Conservation (phyloP, 2,888 invertebrate genomes). For the Neoascia interrupta region DNA sequence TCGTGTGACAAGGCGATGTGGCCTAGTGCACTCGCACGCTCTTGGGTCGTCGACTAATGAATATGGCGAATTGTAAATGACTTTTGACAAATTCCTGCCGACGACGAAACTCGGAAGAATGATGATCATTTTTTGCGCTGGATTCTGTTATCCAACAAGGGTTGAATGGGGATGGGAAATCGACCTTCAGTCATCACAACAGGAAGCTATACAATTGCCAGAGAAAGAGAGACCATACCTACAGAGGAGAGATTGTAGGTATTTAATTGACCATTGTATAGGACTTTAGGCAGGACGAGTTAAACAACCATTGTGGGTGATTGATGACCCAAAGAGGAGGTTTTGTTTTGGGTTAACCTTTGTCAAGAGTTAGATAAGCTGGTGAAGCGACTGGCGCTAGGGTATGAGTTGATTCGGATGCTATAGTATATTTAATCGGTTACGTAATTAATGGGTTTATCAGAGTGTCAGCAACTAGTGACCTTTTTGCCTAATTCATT, state of each 20-base stretch:
- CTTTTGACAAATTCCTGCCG: slow-evolving; percentile 59
- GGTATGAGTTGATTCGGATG: slow-evolving; percentile 3
- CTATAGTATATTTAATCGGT: slow-evolving; percentile 9
- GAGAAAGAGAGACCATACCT: neutral
- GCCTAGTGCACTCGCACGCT: slow-evolving; percentile 41
- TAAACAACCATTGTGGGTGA: slow-evolving; percentile 43
- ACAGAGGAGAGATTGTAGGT: neutral
- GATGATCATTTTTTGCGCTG: slow-evolving; percentile 36
- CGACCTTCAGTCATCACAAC: too few species aligned
- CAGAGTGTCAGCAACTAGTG: slow-evolving; percentile 1
- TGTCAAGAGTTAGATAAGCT: slow-evolving; percentile 11
- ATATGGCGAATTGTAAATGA: slow-evolving; percentile 54
- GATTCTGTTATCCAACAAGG: slow-evolving; percentile 10
- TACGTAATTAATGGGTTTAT: slow-evolving; percentile 22
- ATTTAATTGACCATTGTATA: slow-evolving; percentile 34
- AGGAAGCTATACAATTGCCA: too few species aligned
- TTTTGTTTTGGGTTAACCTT: slow-evolving; percentile 42
- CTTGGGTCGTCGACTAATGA: slow-evolving; percentile 49
- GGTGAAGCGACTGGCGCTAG: neutral
- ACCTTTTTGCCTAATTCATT: neutral
- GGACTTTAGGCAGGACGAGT: slow-evolving; percentile 25
- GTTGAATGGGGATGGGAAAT: neutral
- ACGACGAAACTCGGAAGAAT: slow-evolving; percentile 46
- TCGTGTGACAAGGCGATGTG: slow-evolving; percentile 20
- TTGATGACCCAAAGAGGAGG: slow-evolving; percentile 41